phyloP scores from a whole-genome alignment of 1,140 invertebrate species.

The Vanessa atalanta region DNA sequence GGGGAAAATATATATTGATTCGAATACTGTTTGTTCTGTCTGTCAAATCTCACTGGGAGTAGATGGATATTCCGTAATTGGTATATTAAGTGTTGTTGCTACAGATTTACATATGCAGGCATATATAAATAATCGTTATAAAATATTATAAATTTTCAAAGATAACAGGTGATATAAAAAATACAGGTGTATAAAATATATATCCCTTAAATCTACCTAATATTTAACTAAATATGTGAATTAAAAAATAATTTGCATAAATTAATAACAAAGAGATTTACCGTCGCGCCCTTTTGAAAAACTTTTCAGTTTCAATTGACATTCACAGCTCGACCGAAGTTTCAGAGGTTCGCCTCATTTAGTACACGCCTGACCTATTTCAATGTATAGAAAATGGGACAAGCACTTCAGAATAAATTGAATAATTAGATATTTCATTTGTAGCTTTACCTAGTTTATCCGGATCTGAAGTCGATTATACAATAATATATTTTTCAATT shows the following conservation, averaged over 20 bases:
- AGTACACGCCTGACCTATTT: constrained; percentile 30
- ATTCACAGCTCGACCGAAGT: constrained; percentile 13
- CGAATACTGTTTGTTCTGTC: no score
- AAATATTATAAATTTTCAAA: no score
- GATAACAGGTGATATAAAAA: no score
- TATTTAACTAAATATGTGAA: no score
- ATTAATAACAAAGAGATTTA: constrained; percentile 4
- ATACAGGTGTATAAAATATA: no score
- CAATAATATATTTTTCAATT: background rate
- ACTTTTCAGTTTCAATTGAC: constrained; percentile 27
- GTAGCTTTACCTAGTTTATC: background rate
- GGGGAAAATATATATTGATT: no score
- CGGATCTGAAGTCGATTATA: background rate
- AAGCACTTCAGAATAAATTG: constrained; percentile 19
- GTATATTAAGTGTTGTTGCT: no score
- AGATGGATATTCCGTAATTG: no score
- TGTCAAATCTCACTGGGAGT: no score
- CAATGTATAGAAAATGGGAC: constrained; percentile 22
- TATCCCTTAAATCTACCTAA: no score
- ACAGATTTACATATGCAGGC: no score
- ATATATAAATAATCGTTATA: no score
- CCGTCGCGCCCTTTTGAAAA: constrained; percentile 11
- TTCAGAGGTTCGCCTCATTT: constrained; percentile 28
- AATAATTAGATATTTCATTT: constrained; percentile 23
- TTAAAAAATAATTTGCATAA: background rate